Evolutionary conservation across 2,888 invertebrate species (phyloP), one percentile per base, ranked within the genome.

Genomic region (Orthosia gothica): DNA sequence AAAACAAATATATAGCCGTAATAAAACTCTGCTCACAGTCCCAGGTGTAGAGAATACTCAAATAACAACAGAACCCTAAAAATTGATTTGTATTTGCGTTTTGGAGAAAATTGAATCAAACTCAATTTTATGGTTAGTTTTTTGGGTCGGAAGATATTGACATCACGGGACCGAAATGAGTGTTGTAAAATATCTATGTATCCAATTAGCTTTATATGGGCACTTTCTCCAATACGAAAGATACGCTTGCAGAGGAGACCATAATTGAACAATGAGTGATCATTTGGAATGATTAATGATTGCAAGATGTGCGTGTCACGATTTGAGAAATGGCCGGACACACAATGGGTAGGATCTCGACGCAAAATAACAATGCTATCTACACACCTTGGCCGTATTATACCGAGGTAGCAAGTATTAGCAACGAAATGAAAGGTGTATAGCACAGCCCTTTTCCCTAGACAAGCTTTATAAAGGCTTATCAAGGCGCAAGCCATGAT

Each of bases 1-100:
- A 76, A 82, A 76, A 83, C 67, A 78, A 67, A 81, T 74, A 80
- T 81, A 83, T 81, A 74, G 70, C 71, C 59, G 65, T 77, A 72
- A 84, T 87, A 82, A 86, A 87, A 87, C 66, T 79, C 79, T 68
- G 75, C 69, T 76, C 74, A 72, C 66, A 63, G 77, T 75, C 82
- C 72, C 83, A 89, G 85, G 83, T 87, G 81, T 70, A 79, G 74
- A 69, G 59, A 81, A 77, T 77, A 76, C 76, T 70, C 65, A 61
- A 81, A 81, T 74, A 79, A 82, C 68, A 86, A 76, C 72, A 57
- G 61, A 63, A 66, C 76, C 70, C 74, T 72, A 71, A 77, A 76
- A 75, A 69, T 69, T 78, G 58, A 82, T 87, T 87, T 76, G 70
- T 73, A 71, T 83, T 84, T 77, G n/a, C 70, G 71, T 74, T 75